Percentiles rank a stretch among this genome's conserved stretches.
Conservation (phyloP, 2,888 invertebrate genomes). For the Nezara viridula region DNA sequence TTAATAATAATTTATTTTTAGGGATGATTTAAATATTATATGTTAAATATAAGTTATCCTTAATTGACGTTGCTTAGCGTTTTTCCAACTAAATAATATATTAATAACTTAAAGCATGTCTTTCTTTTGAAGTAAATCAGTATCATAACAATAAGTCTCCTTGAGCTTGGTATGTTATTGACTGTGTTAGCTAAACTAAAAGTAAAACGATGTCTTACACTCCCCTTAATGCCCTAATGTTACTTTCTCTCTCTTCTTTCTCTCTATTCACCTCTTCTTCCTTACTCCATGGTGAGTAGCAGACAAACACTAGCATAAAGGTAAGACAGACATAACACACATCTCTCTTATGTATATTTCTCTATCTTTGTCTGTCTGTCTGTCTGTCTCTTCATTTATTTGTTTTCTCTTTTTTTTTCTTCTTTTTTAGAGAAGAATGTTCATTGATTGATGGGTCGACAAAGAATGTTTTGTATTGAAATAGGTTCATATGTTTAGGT, state of each 20-base stretch:
- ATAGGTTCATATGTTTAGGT: slow-evolving; percentile 24
- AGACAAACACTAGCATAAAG: slow-evolving; percentile 65
- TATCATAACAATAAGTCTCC: slow-evolving; percentile 50
- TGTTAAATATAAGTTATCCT: not conserved
- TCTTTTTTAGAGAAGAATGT: slow-evolving; percentile 51
- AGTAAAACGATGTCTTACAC: slow-evolving; percentile 27
- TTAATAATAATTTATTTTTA: not conserved
- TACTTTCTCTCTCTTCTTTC: slow-evolving; percentile 66
- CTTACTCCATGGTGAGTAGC: slow-evolving; percentile 62
- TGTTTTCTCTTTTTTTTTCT: slow-evolving; percentile 20
- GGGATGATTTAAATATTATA: not conserved
- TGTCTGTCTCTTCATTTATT: slow-evolving; percentile 3
- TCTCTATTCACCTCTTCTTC: slow-evolving; percentile 65
- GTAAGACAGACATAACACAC: slow-evolving; percentile 64
- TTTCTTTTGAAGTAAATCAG: not conserved
- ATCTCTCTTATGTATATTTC: slow-evolving; percentile 53
- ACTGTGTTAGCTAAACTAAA: slow-evolving; percentile 55
- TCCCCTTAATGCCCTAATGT: slow-evolving; percentile 56
- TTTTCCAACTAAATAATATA: not conserved
- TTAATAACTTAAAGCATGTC: not conserved
- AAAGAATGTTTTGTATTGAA: slow-evolving; percentile 53
- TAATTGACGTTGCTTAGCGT: not conserved
- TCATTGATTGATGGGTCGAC: slow-evolving; percentile 39
- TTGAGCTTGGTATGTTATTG: slow-evolving; percentile 49
- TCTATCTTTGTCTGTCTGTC: slow-evolving; percentile 49